Evolutionary conservation across 2,113 vertebrate species (phyloP).

Genomic region (Lontra canadensis): DNA sequence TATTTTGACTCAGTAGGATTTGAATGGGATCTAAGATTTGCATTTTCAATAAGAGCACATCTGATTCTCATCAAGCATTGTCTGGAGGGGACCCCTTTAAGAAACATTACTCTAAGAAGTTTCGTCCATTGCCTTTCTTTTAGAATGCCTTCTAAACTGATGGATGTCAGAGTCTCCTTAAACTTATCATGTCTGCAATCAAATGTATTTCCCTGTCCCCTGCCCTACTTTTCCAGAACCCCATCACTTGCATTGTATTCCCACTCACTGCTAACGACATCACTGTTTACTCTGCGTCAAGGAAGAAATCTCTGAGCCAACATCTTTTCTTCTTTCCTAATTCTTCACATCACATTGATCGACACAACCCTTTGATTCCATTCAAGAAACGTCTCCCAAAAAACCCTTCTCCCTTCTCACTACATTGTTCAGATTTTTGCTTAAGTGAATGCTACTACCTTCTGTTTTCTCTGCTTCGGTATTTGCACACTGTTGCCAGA

Average conservation of each 20-base stretch:
- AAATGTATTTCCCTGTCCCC: not conserved
- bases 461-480: not conserved
- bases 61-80: not conserved
- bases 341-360: not conserved
- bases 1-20: not conserved
- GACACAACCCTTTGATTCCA: not conserved
- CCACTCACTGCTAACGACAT: not conserved
- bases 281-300: not conserved
- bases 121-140: not conserved
- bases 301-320: not conserved
- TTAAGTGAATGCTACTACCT: not conserved
- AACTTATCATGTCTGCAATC: not conserved
- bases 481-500: not conserved
- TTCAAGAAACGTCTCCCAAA: not conserved
- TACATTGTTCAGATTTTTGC: not conserved
- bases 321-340: not conserved
- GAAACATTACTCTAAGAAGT: not conserved
- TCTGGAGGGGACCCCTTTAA: not conserved
- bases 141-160: not conserved
- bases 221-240: not conserved
- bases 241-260: not conserved
- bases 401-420: not conserved
- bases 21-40: too few relatives aligned
- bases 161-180: not conserved
- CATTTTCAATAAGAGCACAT: not conserved